phyloP scores from a whole-genome alignment of 2,888 invertebrate genomes.

The Ypsolopha scabrella region DNA sequence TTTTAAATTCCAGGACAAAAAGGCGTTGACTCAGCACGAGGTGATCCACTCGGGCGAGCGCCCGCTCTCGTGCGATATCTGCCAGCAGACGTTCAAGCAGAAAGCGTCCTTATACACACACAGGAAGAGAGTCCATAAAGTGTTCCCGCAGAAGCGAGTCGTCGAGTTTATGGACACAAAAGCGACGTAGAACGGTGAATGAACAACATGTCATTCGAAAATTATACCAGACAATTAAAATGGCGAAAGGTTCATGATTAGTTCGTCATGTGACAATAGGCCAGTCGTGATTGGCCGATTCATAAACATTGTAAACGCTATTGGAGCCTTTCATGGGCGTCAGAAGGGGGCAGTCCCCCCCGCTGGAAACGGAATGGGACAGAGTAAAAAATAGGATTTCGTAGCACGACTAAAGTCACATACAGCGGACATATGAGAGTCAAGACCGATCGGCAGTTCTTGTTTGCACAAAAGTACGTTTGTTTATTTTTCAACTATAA shows the following conservation, averaged over 20 bases:
- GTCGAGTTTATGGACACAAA: slow-evolving; percentile 42
- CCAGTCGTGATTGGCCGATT: not conserved
- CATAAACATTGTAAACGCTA: not conserved
- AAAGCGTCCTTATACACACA: slow-evolving; percentile 59
- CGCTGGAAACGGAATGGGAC: too few species aligned
- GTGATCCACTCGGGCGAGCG: slow-evolving; percentile 53
- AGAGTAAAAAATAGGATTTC: too few species aligned
- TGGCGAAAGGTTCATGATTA: not conserved
- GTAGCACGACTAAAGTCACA: too few species aligned
- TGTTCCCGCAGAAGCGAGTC: slow-evolving; percentile 33
- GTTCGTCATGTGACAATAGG: not conserved
- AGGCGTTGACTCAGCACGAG: slow-evolving; percentile 48
- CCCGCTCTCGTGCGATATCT: slow-evolving; percentile 51
- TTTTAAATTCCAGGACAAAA: slow-evolving; percentile 37
- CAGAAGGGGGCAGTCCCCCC: too few species aligned
- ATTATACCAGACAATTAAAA: too few species aligned
- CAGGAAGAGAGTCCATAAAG: slow-evolving; percentile 49
- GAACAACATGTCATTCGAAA: too few species aligned
- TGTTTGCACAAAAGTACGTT: too few species aligned
- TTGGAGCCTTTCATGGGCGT: not conserved
- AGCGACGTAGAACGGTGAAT: too few species aligned
- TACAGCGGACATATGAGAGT: too few species aligned
- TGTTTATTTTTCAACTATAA: too few species aligned
- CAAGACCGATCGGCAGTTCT: too few species aligned
- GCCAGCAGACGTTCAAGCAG: slow-evolving; percentile 57